A percentile compares a stretch with the other conserved stretches of the same genome.
Evolutionary conservation across 2,797 vertebrate species (phyloP).

Genomic region (Alcedo quadribrachys): DNA sequence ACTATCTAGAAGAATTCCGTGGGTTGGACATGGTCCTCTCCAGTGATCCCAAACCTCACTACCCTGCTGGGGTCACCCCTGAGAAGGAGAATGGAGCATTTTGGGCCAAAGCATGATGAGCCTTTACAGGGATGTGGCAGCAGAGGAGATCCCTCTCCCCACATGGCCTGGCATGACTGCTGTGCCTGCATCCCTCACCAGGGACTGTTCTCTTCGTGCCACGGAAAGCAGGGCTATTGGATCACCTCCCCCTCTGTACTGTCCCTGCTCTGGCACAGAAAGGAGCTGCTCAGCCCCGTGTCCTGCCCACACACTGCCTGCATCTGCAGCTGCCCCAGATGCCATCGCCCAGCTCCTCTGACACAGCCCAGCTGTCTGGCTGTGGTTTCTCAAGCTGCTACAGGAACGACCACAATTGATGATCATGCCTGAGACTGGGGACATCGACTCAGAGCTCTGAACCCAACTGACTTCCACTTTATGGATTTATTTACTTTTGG

Average conservation of each 20-base stretch:
- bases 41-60: conserved; percentile 16
- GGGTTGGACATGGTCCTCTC: conserved; percentile 1
- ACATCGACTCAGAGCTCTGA: neutral
- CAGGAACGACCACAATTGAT: neutral
- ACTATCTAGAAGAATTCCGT: conserved; percentile 50
- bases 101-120: conserved; percentile 34
- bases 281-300: neutral
- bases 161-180: conserved; percentile 26
- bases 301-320: conserved; percentile 29
- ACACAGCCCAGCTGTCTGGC: conserved; percentile 33
- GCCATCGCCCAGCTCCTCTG: neutral
- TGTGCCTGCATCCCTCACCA: neutral
- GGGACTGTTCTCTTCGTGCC: neutral
- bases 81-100: conserved; percentile 44
- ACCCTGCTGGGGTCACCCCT: conserved; percentile 53
- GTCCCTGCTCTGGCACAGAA: neutral
- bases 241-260: neutral
- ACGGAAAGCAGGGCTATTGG: neutral
- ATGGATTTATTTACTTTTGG: conserved; percentile 26
- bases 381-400: conserved; percentile 45
- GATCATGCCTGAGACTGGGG: neutral
- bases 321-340: conserved; percentile 38
- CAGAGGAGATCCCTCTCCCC: conserved; percentile 16
- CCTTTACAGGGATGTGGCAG: neutral
- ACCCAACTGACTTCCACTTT: neutral